Conservation (phyloP, 2,113 vertebrate species). For the Mystacornis crossleyi region DNA sequence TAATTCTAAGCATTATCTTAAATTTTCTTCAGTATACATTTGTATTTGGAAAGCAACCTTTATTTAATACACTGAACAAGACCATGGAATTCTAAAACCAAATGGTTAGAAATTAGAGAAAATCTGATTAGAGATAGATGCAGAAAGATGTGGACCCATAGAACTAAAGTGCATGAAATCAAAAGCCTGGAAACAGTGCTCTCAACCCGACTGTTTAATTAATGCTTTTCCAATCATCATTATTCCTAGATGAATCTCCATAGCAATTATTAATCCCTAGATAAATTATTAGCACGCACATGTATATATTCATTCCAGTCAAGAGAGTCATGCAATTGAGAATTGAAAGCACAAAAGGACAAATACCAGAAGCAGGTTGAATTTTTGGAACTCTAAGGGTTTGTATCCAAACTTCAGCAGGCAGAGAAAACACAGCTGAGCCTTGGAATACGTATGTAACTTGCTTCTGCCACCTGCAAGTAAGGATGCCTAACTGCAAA, state of each 20-base stretch:
- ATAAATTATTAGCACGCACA: neutral
- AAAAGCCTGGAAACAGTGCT: constrained; percentile 24
- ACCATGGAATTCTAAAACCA: neutral
- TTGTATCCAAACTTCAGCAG: neutral
- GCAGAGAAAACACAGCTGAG: neutral
- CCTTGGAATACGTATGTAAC: neutral
- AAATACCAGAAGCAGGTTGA: neutral
- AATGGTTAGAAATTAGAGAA: neutral
- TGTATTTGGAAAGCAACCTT: neutral
- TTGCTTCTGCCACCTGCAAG: neutral
- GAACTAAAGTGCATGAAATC: neutral
- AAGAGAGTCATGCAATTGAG: rapidly evolving
- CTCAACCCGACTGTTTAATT: neutral
- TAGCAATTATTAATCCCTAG: constrained; percentile 29
- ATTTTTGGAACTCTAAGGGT: neutral
- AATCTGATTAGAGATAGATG: neutral
- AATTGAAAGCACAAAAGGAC: neutral
- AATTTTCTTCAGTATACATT: neutral
- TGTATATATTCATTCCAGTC: neutral
- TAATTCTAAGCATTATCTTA: neutral
- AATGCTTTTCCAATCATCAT: constrained; percentile 33
- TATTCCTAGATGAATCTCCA: constrained; percentile 32
- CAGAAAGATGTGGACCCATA: neutral
- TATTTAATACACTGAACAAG: neutral
- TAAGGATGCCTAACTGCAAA: neutral